Conservation (phyloP, 2,888 invertebrate species). For the Empis livida region DNA sequence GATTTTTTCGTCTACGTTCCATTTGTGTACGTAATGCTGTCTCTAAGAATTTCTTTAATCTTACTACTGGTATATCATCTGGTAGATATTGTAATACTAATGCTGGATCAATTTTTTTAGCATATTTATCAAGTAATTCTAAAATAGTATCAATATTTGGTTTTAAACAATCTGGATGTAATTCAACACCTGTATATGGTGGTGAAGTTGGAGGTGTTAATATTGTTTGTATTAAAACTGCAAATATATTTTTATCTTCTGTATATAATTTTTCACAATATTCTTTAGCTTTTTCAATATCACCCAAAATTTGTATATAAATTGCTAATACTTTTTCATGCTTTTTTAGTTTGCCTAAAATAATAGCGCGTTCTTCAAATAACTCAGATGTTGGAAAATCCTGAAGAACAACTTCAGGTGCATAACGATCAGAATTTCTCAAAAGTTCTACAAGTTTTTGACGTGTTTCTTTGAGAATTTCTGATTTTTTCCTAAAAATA, state of each 20-base stretch:
- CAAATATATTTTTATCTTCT: conserved; percentile 28
- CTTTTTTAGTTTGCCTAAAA: conserved; percentile 75
- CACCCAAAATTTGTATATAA: conserved; percentile 78
- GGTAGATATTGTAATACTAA: conserved; percentile 62
- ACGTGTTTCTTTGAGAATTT: conserved; percentile 33
- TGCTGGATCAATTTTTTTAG: conserved; percentile 69
- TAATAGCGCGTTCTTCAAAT: conserved; percentile 88
- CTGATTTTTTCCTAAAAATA: conserved; percentile 12
- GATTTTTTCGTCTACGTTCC: conserved; percentile 56
- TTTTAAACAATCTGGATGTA: conserved; percentile 48
- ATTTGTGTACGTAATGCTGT: conserved; percentile 64
- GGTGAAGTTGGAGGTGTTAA: conserved; percentile 37
- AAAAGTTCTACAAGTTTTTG: conserved; percentile 62
- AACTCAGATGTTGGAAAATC: conserved; percentile 76
- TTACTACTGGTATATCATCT: conserved; percentile 58
- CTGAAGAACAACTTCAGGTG: conserved; percentile 72
- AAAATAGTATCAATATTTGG: conserved; percentile 72
- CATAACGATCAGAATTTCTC: conserved; percentile 66
- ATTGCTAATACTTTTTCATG: conserved; percentile 90
- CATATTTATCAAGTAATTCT: conserved; percentile 67
- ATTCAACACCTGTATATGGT: conserved; percentile 27
- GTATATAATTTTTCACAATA: conserved; percentile 68
- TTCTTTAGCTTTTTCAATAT: conserved; percentile 67
- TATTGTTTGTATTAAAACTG: conserved; percentile 34
- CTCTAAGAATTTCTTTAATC: conserved; percentile 66